phyloP scores from a whole-genome alignment of 2,888 invertebrate genomes.

The Synergus umbraculus region DNA sequence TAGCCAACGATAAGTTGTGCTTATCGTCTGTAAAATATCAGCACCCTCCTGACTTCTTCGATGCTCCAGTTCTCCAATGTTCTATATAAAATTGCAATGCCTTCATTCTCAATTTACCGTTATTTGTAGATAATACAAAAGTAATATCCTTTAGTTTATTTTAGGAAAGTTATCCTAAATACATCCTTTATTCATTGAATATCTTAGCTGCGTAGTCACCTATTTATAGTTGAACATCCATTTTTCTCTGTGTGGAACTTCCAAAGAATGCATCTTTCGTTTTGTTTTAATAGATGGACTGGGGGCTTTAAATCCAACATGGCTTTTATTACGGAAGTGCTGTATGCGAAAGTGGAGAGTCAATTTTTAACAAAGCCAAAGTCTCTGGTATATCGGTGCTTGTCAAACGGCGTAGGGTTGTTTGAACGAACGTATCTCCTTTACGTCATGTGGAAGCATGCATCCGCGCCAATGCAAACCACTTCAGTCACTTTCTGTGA shows the following conservation, averaged over 20 bases:
- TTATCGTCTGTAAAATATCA: slow-evolving; percentile 35
- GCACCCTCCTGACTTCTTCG: slow-evolving; percentile 24
- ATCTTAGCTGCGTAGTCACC: no score
- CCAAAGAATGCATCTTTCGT: not conserved
- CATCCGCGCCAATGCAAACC: slow-evolving; percentile 57
- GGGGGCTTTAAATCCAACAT: not conserved
- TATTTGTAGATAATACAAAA: not conserved
- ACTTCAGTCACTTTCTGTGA: slow-evolving; percentile 58
- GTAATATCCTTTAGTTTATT: not conserved
- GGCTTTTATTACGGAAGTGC: not conserved
- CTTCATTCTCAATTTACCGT: slow-evolving; percentile 4
- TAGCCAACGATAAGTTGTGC: slow-evolving; percentile 28
- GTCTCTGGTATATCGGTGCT: slow-evolving; percentile 13
- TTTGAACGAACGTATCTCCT: slow-evolving; percentile 58
- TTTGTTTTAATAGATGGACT: not conserved
- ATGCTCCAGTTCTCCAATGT: slow-evolving; percentile 28
- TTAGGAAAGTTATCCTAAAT: no score
- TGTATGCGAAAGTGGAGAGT: slow-evolving; percentile 11
- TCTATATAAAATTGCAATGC: slow-evolving; percentile 23
- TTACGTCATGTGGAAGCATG: slow-evolving; percentile 59
- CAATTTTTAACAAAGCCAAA: slow-evolving; percentile 38
- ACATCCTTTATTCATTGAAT: no score
- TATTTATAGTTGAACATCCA: no score
- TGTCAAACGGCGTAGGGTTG: slow-evolving; percentile 37
- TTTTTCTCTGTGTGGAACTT: no score